Percentiles rank a stretch among this genome's conserved stretches.
Conservation (phyloP, 1,140 invertebrate species). For the Drosophila ambigua region DNA sequence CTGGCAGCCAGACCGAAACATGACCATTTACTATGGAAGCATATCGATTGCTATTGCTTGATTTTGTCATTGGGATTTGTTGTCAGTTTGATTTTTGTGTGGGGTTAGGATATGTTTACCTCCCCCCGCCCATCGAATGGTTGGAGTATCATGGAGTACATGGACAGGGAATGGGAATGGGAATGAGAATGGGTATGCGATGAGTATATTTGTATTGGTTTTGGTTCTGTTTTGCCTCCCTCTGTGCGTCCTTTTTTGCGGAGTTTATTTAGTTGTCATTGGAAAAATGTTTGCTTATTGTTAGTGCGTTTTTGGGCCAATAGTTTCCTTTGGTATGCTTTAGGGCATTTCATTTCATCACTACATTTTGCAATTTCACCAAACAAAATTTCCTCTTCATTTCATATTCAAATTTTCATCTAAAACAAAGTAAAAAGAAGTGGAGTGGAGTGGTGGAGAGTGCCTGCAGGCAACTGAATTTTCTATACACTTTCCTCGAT, state of each 20-base stretch:
- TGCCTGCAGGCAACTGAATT: conserved; percentile 50
- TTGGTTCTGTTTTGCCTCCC: conserved; percentile 4
- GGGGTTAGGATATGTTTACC: conserved; percentile 12
- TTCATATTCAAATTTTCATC: conserved; percentile 61
- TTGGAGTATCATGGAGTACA: conserved; percentile 9
- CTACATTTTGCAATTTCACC: conserved; percentile 49
- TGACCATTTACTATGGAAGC: conserved; percentile 69
- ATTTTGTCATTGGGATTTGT: conserved; percentile 81
- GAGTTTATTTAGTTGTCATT: conserved; percentile 78
- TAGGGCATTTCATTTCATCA: conserved; percentile 38
- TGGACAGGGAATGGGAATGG: neutral
- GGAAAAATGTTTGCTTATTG: conserved; percentile 71
- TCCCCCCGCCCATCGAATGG: neutral
- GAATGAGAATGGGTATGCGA: neutral
- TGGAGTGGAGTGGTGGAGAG: neutral
- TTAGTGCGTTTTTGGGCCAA: conserved; percentile 45
- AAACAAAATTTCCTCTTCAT: conserved; percentile 29
- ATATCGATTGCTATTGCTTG: conserved; percentile 79
- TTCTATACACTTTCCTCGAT: conserved; percentile 30
- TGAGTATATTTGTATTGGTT: conserved; percentile 62
- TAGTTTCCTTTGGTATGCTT: conserved; percentile 19
- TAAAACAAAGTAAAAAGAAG: conserved; percentile 6
- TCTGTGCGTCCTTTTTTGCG: conserved; percentile 6
- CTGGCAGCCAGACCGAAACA: conserved; percentile 73
- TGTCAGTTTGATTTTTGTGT: conserved; percentile 77